Base-by-base conservation (phyloP, 2,113 vertebrate genomes). In the Percopsis transmontana region DNA sequence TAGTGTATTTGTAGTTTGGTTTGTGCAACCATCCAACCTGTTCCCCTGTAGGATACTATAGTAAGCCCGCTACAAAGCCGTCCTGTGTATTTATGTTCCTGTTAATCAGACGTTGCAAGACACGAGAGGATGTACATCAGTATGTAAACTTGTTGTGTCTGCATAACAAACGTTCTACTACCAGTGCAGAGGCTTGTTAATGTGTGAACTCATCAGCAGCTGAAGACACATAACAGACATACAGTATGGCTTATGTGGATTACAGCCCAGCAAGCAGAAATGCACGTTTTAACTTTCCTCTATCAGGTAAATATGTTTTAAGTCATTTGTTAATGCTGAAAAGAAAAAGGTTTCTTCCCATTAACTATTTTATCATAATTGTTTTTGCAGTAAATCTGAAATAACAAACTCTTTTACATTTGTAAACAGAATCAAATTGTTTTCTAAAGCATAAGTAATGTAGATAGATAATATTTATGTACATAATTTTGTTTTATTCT, bases 401-500 rank as follows among this genome's bases (percentile, higher is more conserved):
- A 57, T 63, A 57, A 51, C 69, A 9, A 66, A 23, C 51, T 24
- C 20, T 27, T 68, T 13, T 67, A 66, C 18, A 50, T 68, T 40
- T 86, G 85, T 87, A 79, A 86, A 89, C 76, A 84, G 62, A 16
- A 39, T 24, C 53, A 18, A 27, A 14, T 38, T 65, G 44, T 70
- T 67, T 72, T 58, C 38, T 33, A 15, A 70, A 57, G 9, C 61
- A 0, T 85, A 77, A 76, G 20, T 59, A 60, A 58, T 87, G 86
- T 88, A 86, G 85, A 86, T 85, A 84, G 59, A 61, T 1, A 58
- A 56, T 62, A 68, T 60, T 77, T 72, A 76, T 90, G 88, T 88
- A 87, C 85, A 88, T 72, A 70, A 39, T 33, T 68, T 71, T 57
- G 3, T 73, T 66, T 62, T 23, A 44, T 78, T 72, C 69, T 80